Conservation (phyloP, 2,113 vertebrate species). For the Plecturocebus donacophilus region DNA sequence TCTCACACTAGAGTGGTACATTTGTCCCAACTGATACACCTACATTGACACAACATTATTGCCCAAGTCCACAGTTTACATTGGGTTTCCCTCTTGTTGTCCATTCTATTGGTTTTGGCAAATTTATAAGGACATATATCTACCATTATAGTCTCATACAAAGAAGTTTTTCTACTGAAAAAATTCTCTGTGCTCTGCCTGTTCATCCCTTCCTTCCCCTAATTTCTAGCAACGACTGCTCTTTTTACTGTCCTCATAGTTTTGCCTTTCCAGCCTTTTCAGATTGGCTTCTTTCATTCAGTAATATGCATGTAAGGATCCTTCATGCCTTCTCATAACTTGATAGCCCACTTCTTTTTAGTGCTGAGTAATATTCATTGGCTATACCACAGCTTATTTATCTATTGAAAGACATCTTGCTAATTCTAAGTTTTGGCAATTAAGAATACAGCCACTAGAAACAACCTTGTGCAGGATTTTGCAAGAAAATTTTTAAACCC, state of each 20-base stretch:
- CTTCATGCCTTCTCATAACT: background rate
- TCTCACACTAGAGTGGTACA: background rate
- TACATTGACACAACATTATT: background rate
- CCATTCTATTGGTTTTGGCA: background rate
- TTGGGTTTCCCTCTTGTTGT: background rate
- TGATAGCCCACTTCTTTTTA: background rate
- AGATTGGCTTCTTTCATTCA: background rate
- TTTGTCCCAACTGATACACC: background rate
- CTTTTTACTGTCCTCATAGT: background rate
- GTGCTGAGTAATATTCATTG: background rate
- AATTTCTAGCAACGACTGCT: background rate
- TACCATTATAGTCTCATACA: background rate
- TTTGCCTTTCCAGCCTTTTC: background rate
- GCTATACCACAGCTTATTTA: background rate
- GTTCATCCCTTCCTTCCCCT: background rate
- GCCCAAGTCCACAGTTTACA: background rate
- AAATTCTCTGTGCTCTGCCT: background rate
- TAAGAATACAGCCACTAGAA: background rate
- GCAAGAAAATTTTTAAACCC: background rate
- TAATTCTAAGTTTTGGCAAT: background rate
- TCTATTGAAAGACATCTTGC: background rate
- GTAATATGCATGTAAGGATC: background rate
- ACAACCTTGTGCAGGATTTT: background rate
- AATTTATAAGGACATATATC: background rate
- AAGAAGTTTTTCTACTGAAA: background rate